phyloP scores from a whole-genome alignment of 2,888 invertebrate genomes.

The Brachypterus glaber region DNA sequence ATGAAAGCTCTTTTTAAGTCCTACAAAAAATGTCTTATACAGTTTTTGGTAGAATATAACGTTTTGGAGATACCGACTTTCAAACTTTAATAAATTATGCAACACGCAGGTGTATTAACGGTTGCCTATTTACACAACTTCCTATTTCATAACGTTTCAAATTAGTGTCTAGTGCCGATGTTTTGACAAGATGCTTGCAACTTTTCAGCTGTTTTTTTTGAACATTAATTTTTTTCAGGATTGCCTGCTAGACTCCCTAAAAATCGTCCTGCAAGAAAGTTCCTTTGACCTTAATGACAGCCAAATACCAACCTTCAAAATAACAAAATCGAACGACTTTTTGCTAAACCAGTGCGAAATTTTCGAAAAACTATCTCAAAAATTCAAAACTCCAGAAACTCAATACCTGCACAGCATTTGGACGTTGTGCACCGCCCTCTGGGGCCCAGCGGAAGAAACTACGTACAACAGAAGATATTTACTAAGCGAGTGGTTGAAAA shows the following conservation, averaged over 20 bases:
- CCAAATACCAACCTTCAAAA: constrained; percentile 29
- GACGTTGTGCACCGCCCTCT: constrained; percentile 71
- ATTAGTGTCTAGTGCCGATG: too few species aligned
- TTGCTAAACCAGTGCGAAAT: constrained; percentile 25
- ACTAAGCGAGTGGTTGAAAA: constrained; percentile 29
- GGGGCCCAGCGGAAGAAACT: constrained; percentile 65
- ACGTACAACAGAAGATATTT: constrained; percentile 31
- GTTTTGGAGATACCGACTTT: too few species aligned
- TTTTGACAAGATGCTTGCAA: too few species aligned
- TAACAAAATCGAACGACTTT: constrained; percentile 22
- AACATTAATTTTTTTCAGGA: constrained; percentile 1
- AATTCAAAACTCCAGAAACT: constrained; percentile 26
- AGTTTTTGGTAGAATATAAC: too few species aligned
- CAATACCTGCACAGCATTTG: constrained; percentile 53
- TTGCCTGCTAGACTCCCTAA: constrained; percentile 23
- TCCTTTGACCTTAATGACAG: constrained; percentile 16
- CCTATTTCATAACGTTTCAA: too few species aligned
- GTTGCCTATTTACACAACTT: too few species aligned
- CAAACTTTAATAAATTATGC: too few species aligned
- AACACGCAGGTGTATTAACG: too few species aligned
- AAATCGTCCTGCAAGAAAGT: constrained; percentile 27
- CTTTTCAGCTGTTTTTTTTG: too few species aligned
- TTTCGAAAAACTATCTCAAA: constrained; percentile 23
- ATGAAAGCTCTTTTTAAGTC: too few species aligned
- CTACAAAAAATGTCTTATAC: too few species aligned